Conservation (phyloP, 2,113 vertebrate genomes). For the Ceyx margarethae region DNA sequence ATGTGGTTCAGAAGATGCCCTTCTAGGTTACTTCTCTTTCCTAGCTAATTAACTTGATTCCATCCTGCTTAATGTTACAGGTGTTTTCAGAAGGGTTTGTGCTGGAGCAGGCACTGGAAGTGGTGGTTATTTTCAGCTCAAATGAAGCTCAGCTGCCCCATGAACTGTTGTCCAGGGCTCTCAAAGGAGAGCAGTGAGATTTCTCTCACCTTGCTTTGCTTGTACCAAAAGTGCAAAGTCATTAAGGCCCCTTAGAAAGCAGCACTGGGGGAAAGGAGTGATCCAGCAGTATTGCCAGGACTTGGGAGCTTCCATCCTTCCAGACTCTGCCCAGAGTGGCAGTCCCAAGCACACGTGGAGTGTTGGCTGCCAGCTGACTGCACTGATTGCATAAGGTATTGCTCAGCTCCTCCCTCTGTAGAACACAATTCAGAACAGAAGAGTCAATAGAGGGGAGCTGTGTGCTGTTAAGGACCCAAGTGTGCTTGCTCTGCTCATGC, state of each 20-base stretch:
- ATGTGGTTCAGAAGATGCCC: background rate
- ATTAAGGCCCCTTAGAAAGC: background rate
- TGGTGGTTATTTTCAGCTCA: background rate
- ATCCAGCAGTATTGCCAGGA: background rate
- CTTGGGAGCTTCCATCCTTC: background rate
- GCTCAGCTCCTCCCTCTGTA: background rate
- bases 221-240: background rate
- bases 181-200: background rate
- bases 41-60: background rate
- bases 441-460: background rate
- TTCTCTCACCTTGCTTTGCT: background rate
- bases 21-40: background rate
- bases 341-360: background rate
- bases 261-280: background rate
- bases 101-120: background rate
- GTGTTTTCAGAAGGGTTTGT: background rate
- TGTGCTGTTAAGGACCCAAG: background rate
- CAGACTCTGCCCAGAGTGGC: background rate
- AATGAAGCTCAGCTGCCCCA: background rate
- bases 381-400: background rate
- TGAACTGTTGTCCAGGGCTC: background rate
- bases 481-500: background rate
- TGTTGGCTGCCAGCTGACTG: background rate
- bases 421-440: no score
- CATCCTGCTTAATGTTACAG: background rate